phyloP scores from a whole-genome alignment of 2,797 vertebrate genomes.

The Florisuga fusca region DNA sequence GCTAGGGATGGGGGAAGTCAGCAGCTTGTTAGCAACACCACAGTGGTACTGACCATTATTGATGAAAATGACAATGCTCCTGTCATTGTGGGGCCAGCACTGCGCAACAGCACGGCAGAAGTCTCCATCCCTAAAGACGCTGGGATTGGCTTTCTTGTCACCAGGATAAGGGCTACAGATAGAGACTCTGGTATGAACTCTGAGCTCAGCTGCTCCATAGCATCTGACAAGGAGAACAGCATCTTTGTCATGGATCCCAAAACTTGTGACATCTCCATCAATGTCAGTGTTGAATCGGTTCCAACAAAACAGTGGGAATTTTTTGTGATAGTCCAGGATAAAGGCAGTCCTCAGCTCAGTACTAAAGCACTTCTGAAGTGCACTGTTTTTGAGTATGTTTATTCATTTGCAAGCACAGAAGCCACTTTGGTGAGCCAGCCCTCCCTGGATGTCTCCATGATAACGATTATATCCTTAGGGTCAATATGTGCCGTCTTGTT shows the following conservation, averaged over 20 bases:
- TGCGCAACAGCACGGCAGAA: slow-evolving; percentile 91
- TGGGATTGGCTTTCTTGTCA: slow-evolving; percentile 87
- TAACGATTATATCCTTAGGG: slow-evolving; percentile 93
- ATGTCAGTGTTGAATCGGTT: slow-evolving; percentile 87
- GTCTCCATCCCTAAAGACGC: slow-evolving; percentile 89
- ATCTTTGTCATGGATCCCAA: slow-evolving; percentile 91
- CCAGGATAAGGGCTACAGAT: slow-evolving; percentile 89
- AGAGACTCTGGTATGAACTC: slow-evolving; percentile 93
- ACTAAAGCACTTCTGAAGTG: slow-evolving; percentile 88
- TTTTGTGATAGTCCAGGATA: slow-evolving; percentile 90
- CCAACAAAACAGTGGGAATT: slow-evolving; percentile 87
- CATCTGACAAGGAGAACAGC: slow-evolving; percentile 88
- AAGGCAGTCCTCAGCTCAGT: slow-evolving; percentile 88
- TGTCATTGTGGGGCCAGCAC: slow-evolving; percentile 85
- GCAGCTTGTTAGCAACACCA: slow-evolving; percentile 87
- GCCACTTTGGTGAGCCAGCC: slow-evolving; percentile 81
- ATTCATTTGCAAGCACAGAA: slow-evolving; percentile 83
- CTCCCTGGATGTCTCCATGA: slow-evolving; percentile 90
- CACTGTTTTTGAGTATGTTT: slow-evolving; percentile 84
- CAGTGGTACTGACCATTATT: slow-evolving; percentile 90
- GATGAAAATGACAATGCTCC: slow-evolving; percentile 96
- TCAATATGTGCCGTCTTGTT: slow-evolving; percentile 91
- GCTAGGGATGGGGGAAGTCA: slow-evolving; percentile 90
- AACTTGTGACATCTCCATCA: slow-evolving; percentile 93
- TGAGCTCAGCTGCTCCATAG: slow-evolving; percentile 91